Evolutionary conservation across 2,888 invertebrate genomes (phyloP), one percentile per base, ranked within the genome.

Genomic region (Drosophila stalkeri): DNA sequence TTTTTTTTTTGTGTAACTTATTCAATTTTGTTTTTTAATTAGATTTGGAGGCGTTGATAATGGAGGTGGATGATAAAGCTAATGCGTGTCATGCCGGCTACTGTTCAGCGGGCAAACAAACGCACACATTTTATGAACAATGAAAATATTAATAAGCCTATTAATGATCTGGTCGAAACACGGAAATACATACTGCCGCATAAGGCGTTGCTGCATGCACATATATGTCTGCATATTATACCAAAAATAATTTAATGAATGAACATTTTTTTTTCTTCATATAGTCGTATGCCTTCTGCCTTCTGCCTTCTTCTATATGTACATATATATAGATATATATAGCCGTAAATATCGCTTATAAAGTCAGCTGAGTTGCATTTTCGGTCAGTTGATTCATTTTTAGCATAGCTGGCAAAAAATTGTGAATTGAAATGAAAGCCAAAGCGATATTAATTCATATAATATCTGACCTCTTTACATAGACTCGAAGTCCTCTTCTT

Each of bases 41-140:
- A 88, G 90, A 90, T 90, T 77, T 77, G 83, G 64, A 85, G 78
- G 75, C 76, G 80, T 77, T 75, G 87, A 87, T 87, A 89, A 77
- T 75, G 75, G 54, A 47, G 46, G 60, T 75, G 39, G 60, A 66
- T 55, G 78, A 78, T 79, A 77, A 75, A 77, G 55, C 60, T 82
- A 82, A 77, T 77, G 82, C 78, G 75, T 72, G 80, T 73, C 77
- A 75, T 79, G 76, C 72, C 60, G 72, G 75, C 82, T 82, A 76
- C 82, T 65, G 82, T 82, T 77, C 65, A 64, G 23, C 54, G 14
- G 52, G 39, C 78, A n/a, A 56, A 27, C 39, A 55, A 56, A 27
- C 39, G 41, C 27, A 31, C 44, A 51, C 43, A 12, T 51, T 64
- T 66, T 72, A 69, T 73, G 65, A 62, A 64, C 68, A 79, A 54